Conservation (phyloP, 2,888 invertebrate genomes). For the Brachyptera putata region DNA sequence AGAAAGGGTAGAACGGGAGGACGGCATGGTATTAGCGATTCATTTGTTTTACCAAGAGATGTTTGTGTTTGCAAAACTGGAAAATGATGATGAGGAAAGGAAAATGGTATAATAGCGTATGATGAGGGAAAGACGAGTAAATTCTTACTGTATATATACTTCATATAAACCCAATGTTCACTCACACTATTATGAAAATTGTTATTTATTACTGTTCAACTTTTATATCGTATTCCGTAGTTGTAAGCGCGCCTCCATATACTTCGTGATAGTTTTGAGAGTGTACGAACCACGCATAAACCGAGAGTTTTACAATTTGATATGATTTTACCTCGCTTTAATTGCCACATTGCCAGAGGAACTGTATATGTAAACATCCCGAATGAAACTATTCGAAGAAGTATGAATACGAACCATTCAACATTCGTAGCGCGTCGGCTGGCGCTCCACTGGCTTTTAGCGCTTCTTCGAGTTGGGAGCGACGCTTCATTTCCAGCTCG, state of each 20-base stretch:
- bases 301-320: no score
- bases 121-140: background rate
- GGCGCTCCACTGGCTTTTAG: conserved; percentile 71
- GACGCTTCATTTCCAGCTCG: conserved; percentile 73
- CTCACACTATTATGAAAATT: no score
- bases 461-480: conserved; percentile 75
- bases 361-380: no score
- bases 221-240: no score
- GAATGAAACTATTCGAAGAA: no score
- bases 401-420: conserved; percentile 80
- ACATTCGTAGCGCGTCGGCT: conserved; percentile 70
- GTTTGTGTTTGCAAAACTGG: conserved; percentile 40
- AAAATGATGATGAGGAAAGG: conserved; percentile 22
- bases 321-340: no score
- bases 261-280: no score
- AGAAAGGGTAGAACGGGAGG: background rate
- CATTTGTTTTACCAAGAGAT: conserved; percentile 33
- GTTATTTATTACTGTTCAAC: no score
- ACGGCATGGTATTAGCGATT: conserved; percentile 29
- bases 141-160: conserved; percentile 23
- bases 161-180: no score
- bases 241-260: no score
- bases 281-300: no score
- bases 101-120: background rate
- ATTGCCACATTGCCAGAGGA: no score